Evolutionary conservation across 1,140 invertebrate genomes (phyloP).

Genomic region (Drosophila nigromelanica): DNA sequence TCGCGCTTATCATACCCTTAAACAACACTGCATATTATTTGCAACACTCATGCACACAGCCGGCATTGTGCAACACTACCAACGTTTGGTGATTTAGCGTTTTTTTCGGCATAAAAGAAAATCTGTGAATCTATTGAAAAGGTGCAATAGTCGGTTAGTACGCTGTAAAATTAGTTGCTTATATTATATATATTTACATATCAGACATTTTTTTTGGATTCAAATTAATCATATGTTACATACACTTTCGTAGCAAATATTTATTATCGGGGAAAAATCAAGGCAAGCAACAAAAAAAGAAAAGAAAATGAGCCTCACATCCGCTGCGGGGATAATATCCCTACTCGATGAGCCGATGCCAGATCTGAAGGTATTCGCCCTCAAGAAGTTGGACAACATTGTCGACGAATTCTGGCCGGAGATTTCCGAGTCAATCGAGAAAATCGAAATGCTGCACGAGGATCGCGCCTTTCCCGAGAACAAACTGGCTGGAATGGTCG

Average conservation of each 20-base stretch:
- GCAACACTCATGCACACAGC: constrained; percentile 12
- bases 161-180: constrained; percentile 7
- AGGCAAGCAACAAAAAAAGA: constrained; percentile 13
- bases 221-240: constrained; percentile 52
- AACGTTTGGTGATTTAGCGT: constrained; percentile 74
- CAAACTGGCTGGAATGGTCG: constrained; percentile 97
- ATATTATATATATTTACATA: background rate
- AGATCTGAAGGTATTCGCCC: constrained; percentile 96
- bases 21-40: background rate
- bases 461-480: constrained; percentile 94
- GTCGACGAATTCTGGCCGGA: constrained; percentile 99
- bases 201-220: constrained; percentile 5
- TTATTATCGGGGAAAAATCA: constrained; percentile 49
- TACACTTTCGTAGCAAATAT: constrained; percentile 54
- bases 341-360: constrained; percentile 96
- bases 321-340: constrained; percentile 95
- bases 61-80: constrained; percentile 41
- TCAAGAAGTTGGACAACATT: constrained; percentile 95
- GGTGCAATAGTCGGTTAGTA: constrained; percentile 71
- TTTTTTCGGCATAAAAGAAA: constrained; percentile 76
- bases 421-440: constrained; percentile 98
- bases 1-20: background rate
- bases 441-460: constrained; percentile 98
- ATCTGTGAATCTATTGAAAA: constrained; percentile 53
- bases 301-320: constrained; percentile 85